Percentiles rank a stretch among this genome's conserved stretches.
phyloP scores from a whole-genome alignment of 30 jellyfish, hydroid and myxozoan species.

The Pelagia noctiluca region DNA sequence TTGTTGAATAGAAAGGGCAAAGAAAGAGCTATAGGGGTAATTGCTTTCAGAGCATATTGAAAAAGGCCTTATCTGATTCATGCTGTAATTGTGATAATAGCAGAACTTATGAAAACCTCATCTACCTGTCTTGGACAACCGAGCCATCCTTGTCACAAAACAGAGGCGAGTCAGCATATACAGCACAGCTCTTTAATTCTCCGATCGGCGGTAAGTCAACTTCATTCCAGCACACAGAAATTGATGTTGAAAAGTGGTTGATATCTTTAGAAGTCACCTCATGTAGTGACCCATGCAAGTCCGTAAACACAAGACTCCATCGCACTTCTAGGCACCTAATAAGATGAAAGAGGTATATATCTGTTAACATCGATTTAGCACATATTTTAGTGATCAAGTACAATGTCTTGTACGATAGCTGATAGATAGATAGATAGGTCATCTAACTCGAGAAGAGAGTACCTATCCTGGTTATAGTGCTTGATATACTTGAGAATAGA shows the following conservation, averaged over 20 bases:
- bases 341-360: no score
- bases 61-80: no score
- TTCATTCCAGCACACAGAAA: conserved; percentile 54
- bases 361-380: not conserved
- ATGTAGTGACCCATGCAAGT: conserved; percentile 1
- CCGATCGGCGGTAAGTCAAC: conserved; percentile 46
- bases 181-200: conserved; percentile 18
- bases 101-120: no score
- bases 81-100: no score
- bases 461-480: no score
- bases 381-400: conserved; percentile 14
- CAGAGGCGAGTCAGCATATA: conserved; percentile 35
- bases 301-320: conserved; percentile 25
- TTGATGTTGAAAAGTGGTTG: conserved; percentile 18
- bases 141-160: conserved; percentile 14
- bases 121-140: conserved; percentile 34
- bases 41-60: no score
- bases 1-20: not conserved
- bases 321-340: conserved; percentile 41
- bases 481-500: no score
- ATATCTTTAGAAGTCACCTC: conserved; percentile 24
- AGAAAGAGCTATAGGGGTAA: no score
- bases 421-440: no score
- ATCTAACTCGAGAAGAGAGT: no score
- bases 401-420: no score